Evolutionary conservation across 2,888 invertebrate species (phyloP).

Genomic region (Meiosimyza platycephala): DNA sequence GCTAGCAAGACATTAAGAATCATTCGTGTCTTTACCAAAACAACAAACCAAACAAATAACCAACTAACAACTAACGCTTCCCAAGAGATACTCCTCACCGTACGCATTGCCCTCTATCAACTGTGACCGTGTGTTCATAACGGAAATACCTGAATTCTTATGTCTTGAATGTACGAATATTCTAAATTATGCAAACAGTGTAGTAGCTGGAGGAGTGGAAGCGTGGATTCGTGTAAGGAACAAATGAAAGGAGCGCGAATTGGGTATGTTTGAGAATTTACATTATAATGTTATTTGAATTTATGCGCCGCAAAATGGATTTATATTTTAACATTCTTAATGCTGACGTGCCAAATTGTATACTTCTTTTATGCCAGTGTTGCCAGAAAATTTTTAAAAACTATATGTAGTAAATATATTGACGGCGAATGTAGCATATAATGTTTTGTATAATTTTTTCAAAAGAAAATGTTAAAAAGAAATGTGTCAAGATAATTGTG

Average conservation of each 20-base stretch:
- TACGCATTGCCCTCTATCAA: too few species aligned
- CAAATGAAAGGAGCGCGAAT: conserved; percentile 3
- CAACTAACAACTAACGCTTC: not conserved
- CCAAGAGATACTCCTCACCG: too few species aligned
- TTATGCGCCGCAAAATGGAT: conserved; percentile 7
- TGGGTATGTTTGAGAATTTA: not conserved
- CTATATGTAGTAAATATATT: too few species aligned
- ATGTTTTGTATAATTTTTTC: too few species aligned
- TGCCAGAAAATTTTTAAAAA: too few species aligned
- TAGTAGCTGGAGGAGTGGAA: too few species aligned
- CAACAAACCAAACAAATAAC: not conserved
- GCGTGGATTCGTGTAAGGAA: too few species aligned
- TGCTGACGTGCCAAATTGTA: not conserved
- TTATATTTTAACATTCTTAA: conserved; percentile 14
- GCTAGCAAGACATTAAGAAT: too few species aligned
- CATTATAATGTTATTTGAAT: conserved; percentile 15
- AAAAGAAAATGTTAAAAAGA: too few species aligned
- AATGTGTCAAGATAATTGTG: too few species aligned
- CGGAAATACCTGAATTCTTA: not conserved
- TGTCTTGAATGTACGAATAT: conserved; percentile 8
- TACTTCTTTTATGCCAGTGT: too few species aligned
- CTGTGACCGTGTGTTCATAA: not conserved
- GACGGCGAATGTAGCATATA: too few species aligned
- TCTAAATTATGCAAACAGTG: not conserved
- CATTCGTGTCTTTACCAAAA: conserved; percentile 4